Percentiles rank a stretch among this genome's conserved stretches.
Conservation (phyloP, 53 echinoderm and acorn worm genomes). For the Paracentrotus lividus region DNA sequence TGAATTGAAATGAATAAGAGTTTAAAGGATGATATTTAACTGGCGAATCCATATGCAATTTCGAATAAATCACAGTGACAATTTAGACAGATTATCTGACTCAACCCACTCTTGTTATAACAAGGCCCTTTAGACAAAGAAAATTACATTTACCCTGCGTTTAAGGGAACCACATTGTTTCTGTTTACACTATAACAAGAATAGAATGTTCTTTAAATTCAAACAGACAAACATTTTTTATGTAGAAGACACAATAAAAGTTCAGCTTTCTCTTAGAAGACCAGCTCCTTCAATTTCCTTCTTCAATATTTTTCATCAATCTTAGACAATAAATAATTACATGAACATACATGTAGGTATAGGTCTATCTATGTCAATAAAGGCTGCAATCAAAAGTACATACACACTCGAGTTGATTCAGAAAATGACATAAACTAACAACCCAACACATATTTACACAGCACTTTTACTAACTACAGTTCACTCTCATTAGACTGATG, state of each 20-base stretch:
- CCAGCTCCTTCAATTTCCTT: background rate
- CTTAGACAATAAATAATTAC: background rate
- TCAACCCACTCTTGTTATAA: too few species aligned
- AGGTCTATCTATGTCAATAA: background rate
- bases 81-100: too few species aligned
- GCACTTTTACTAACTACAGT: too few species aligned
- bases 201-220: background rate
- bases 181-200: background rate
- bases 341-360: background rate
- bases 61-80: too few species aligned
- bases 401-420: background rate
- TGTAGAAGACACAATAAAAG: constrained; percentile 8
- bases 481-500: too few species aligned
- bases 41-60: background rate
- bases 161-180: too few species aligned
- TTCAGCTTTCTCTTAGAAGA: background rate
- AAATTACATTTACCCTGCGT: too few species aligned
- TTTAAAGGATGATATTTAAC: background rate
- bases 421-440: background rate
- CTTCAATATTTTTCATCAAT: background rate
- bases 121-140: background rate
- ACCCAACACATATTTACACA: too few species aligned
- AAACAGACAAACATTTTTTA: background rate
- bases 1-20: background rate
- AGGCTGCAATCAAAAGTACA: background rate